A percentile compares a stretch with the other conserved stretches of the same genome.
Conservation (phyloP, 2,888 invertebrate genomes). For the Arctia plantaginis region DNA sequence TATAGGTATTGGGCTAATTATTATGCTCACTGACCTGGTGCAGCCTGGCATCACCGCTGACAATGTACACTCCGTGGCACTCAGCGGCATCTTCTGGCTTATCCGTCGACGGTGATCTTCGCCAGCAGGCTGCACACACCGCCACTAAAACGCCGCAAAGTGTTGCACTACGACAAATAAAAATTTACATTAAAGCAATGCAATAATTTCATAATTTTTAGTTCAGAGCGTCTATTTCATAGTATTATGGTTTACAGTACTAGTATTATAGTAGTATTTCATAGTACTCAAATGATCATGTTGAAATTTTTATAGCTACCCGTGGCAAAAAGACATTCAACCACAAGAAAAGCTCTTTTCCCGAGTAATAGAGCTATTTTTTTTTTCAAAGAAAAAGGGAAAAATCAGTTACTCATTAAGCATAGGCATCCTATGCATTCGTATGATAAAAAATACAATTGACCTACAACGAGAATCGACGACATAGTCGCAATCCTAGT, state of each 20-base stretch:
- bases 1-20: background rate
- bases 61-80: constrained; percentile 76
- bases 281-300: too few species aligned
- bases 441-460: too few species aligned
- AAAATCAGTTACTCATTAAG: too few species aligned
- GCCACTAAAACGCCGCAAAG: constrained; percentile 92
- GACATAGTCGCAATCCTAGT: too few species aligned
- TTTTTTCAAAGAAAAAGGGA: too few species aligned
- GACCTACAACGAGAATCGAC: too few species aligned
- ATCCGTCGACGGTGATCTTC: constrained; percentile 74
- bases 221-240: background rate
- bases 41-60: constrained; percentile 72
- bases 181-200: background rate
- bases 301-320: too few species aligned
- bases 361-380: too few species aligned
- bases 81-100: constrained; percentile 74
- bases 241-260: background rate
- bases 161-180: constrained; percentile 88
- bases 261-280: too few species aligned
- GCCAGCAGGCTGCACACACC: constrained; percentile 92
- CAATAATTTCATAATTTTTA: background rate
- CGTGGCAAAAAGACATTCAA: too few species aligned
- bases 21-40: constrained; percentile 64
- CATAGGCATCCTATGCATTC: too few species aligned
- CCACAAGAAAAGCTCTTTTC: too few species aligned